Evolutionary conservation across 2,113 vertebrate genomes (phyloP).

Genomic region (Microtus montanus): DNA sequence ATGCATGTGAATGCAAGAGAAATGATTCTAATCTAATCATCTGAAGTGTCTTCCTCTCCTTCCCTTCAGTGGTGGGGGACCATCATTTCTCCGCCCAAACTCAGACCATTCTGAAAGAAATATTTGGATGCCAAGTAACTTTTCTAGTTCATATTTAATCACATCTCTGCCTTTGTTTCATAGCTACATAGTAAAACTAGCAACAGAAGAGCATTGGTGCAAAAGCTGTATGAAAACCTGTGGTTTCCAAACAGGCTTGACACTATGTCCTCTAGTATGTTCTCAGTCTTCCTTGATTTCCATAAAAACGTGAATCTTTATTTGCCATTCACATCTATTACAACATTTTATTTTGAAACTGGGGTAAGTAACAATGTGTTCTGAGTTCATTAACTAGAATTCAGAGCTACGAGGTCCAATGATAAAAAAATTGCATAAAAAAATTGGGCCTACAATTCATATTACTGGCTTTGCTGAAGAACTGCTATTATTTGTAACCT

Average conservation of each 20-base stretch:
- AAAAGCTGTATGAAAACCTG: constrained; percentile 32
- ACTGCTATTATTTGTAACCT: constrained; percentile 69
- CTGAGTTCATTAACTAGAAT: constrained; percentile 53
- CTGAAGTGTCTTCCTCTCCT: not conserved
- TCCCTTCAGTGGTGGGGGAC: not conserved
- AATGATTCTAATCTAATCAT: not conserved
- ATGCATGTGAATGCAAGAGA: not conserved
- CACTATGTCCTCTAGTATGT: not conserved
- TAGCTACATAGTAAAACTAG: not conserved
- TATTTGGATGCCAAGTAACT: not conserved
- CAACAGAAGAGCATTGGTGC: not conserved
- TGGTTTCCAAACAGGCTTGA: constrained; percentile 40
- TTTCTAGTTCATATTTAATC: not conserved
- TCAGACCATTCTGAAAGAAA: constrained; percentile 7
- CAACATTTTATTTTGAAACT: constrained; percentile 55
- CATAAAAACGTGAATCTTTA: constrained; percentile 47
- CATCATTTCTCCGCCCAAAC: not conserved
- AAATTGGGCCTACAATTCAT: constrained; percentile 24
- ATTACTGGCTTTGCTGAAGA: constrained; percentile 42
- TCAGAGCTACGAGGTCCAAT: constrained; percentile 59
- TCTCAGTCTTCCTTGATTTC: constrained; percentile 2
- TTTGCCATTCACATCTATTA: not conserved
- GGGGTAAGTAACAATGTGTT: constrained; percentile 8
- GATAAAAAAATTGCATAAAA: not conserved
- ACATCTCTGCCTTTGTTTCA: not conserved